Conservation (phyloP, 2,113 vertebrate genomes). For the Lycaon pictus region DNA sequence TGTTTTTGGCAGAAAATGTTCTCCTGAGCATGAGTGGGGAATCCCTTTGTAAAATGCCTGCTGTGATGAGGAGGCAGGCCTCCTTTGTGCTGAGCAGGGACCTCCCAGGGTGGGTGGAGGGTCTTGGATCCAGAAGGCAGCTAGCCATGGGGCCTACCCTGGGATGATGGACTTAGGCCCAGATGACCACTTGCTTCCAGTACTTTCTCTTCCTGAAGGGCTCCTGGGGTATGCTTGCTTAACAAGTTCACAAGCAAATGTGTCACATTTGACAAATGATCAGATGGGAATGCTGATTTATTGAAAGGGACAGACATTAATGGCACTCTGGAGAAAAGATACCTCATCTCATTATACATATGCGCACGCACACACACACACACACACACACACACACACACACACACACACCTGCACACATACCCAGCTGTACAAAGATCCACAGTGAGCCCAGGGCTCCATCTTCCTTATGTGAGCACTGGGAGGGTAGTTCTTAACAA, state of each 20-base stretch:
- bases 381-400: no score
- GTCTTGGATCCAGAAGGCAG: background rate
- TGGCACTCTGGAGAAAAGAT: background rate
- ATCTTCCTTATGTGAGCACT: background rate
- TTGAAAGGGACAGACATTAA: background rate
- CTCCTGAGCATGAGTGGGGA: background rate
- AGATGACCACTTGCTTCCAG: background rate
- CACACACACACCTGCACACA: rapidly evolving
- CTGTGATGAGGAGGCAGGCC: background rate
- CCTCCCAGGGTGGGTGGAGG: background rate
- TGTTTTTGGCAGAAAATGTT: background rate
- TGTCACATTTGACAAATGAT: background rate
- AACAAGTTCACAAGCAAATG: background rate
- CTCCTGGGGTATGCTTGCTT: background rate
- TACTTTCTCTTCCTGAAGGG: background rate
- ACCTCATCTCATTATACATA: background rate
- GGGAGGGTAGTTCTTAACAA: background rate
- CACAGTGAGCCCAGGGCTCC: background rate
- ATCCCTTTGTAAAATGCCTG: background rate
- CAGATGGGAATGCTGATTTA: background rate
- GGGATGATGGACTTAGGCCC: background rate
- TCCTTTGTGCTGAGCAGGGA: background rate
- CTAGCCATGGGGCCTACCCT: background rate
- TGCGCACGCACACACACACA: background rate
- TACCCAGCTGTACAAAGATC: background rate